These are phyloP conservation scores for Sphaerophoria taeniata DNA, from an alignment of 2,888 invertebrate species.

Conservation along the genomic window DNA sequence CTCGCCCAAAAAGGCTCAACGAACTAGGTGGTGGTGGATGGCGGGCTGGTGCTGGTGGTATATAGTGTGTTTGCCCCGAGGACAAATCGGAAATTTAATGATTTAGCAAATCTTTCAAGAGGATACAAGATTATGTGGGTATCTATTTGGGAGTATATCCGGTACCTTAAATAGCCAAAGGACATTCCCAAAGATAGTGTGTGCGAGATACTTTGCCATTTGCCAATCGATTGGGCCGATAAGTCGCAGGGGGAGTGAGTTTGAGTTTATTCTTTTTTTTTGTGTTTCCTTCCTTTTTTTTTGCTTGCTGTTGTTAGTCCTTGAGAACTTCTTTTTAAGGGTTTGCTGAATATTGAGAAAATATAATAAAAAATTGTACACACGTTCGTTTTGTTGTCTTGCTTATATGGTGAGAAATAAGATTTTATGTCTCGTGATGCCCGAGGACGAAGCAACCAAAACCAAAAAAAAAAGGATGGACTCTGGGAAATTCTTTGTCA, in stretches of 20 bases:
- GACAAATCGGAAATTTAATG: conserved; percentile 69
- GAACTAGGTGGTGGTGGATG: not conserved
- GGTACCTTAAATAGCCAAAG: conserved; percentile 58
- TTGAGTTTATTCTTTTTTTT: conserved; percentile 31
- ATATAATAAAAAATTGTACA: conserved; percentile 16
- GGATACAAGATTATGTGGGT: conserved; percentile 65
- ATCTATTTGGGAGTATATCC: conserved; percentile 50
- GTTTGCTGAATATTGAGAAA: conserved; percentile 10
- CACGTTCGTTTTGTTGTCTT: conserved; percentile 27
- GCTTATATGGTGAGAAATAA: conserved; percentile 33
- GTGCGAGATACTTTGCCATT: conserved; percentile 65
- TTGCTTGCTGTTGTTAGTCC: not conserved
- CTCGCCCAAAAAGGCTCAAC: not conserved
- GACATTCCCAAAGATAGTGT: conserved; percentile 64
- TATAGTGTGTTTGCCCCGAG: conserved; percentile 20
- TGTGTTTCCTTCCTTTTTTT: not conserved
- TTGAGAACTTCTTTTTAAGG: conserved; percentile 1
- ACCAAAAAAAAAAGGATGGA: not conserved
- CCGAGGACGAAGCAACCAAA: too few species aligned
- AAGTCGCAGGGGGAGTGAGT: conserved; percentile 38
- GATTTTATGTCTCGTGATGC: conserved; percentile 9
- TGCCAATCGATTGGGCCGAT: conserved; percentile 69
- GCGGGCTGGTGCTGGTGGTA: not conserved
- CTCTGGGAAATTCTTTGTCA: conserved; percentile 4
- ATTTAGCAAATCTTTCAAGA: conserved; percentile 71